Percentiles rank a stretch among this genome's conserved stretches.
Evolutionary conservation across 2,113 vertebrate species (phyloP).

Genomic region (Otis tarda): DNA sequence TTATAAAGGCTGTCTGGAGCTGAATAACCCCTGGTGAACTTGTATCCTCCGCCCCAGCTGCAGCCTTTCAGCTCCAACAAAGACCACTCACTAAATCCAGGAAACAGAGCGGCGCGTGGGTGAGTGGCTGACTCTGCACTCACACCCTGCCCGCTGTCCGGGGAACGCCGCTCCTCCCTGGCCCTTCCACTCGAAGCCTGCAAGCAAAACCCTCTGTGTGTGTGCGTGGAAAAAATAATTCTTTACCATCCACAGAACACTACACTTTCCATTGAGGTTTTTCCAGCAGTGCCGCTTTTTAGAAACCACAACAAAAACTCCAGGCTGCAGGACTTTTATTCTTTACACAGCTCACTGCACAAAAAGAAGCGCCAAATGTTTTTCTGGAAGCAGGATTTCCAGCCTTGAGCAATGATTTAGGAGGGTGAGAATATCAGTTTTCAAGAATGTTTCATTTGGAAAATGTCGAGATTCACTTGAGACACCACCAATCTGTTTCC

Average conservation of each 20-base stretch:
- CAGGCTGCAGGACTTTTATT: background rate
- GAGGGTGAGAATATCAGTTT: slow-evolving; percentile 31
- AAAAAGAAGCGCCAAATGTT: slow-evolving; percentile 21
- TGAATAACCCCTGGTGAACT: slow-evolving; percentile 71
- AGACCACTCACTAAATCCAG: slow-evolving; percentile 55
- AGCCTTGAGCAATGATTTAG: slow-evolving; percentile 24
- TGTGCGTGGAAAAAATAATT: background rate
- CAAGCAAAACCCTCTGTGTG: background rate
- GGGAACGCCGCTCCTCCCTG: background rate
- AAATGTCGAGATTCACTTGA: slow-evolving; percentile 24
- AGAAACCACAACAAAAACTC: slow-evolving; percentile 51
- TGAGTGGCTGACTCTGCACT: slow-evolving; percentile 14
- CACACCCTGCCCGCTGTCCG: background rate
- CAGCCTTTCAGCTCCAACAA: slow-evolving; percentile 71
- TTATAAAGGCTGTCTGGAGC: slow-evolving; percentile 72
- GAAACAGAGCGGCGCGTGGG: slow-evolving; percentile 48
- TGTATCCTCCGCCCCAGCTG: slow-evolving; percentile 75
- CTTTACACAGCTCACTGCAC: background rate
- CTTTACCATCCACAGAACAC: background rate
- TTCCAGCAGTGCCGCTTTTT: slow-evolving; percentile 12
- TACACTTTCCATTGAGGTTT: slow-evolving; percentile 10
- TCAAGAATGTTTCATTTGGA: slow-evolving; percentile 41
- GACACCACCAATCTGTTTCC: background rate
- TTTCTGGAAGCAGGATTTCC: slow-evolving; percentile 49
- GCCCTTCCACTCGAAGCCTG: background rate